Percentiles rank a stretch among this genome's conserved stretches.
These are phyloP conservation scores for Zalophus californianus DNA, from an alignment of 2,797 vertebrate genomes.

Conservation along the genomic window DNA sequence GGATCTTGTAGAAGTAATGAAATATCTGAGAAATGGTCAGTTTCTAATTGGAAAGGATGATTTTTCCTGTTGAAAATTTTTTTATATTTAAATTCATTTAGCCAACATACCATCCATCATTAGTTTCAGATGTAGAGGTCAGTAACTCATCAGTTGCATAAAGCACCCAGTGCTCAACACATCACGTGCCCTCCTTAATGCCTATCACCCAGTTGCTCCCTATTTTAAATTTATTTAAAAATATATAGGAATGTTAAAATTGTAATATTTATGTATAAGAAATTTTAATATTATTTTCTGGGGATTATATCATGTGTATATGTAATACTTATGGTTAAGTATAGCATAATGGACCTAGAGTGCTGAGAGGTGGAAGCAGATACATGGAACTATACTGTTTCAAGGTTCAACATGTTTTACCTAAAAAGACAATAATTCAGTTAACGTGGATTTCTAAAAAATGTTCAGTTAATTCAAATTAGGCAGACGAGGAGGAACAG, in stretches of 20 bases:
- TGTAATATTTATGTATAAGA: background rate
- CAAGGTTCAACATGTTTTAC: background rate
- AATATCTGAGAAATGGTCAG: background rate
- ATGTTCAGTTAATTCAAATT: too few relatives aligned
- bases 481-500: background rate
- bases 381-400: background rate
- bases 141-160: background rate
- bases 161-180: background rate
- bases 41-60: background rate
- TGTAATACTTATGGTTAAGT: background rate
- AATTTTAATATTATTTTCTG: background rate
- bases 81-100: background rate
- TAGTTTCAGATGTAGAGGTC: background rate
- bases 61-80: background rate
- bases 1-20: background rate
- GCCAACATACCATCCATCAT: background rate
- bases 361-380: background rate
- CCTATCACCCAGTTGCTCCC: background rate
- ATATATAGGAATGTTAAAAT: background rate
- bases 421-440: background rate
- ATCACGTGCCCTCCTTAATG: background rate
- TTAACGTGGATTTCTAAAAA: background rate
- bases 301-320: background rate
- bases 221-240: background rate
- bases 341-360: background rate